Evolutionary conservation across 2,888 invertebrate genomes (phyloP), one percentile per base, ranked within the genome.

Genomic region (Loripinus fragilis): DNA sequence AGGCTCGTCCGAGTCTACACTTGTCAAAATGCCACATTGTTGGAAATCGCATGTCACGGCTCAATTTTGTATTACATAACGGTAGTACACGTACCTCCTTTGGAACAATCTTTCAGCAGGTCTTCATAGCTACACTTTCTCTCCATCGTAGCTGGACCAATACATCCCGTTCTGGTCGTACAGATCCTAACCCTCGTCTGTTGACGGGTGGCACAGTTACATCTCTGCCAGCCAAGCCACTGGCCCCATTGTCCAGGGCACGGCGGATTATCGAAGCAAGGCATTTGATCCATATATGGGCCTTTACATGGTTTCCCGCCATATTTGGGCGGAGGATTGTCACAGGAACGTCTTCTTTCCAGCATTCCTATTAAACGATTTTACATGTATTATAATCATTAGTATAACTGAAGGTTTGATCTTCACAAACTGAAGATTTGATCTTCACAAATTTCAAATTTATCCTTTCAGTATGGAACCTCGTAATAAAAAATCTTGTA

Each of bases 281-380:
- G 38, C 0, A 52, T 15, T n/a, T 38, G 64, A 10, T 82, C 76
- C 8, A 65, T 35, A 65, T 52, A 50, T 5, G n/a, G 42, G 0
- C 85, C 85, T 0, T 25, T n/a, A 70, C 85, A 85, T 0, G 55
- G 64, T 10, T 38, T n/a, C 0, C 83, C 80, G 60, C 80, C 80
- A 69, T 76, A 71, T 35, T 55, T 38, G 10, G 85, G 78, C 3
- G n/a, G 15, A n/a, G 80, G 80, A 38, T 76, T 81, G n/a, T 78
- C 60, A 50, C 85, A 85, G 3, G 65, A 68, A n/a, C 84, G 72
- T 30, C 28, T 45, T 28, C 84, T 74, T 2, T 73, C 67, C 66
- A 68, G 71, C 25, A 35, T 71, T 23, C 81, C 81, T 60, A 33
- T n/a, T 8, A 38, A 38, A n/a, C n/a, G n/a, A n/a, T n/a, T n/a